phyloP scores from a whole-genome alignment of 2,797 vertebrate genomes.

The Bovichtus variegatus region DNA sequence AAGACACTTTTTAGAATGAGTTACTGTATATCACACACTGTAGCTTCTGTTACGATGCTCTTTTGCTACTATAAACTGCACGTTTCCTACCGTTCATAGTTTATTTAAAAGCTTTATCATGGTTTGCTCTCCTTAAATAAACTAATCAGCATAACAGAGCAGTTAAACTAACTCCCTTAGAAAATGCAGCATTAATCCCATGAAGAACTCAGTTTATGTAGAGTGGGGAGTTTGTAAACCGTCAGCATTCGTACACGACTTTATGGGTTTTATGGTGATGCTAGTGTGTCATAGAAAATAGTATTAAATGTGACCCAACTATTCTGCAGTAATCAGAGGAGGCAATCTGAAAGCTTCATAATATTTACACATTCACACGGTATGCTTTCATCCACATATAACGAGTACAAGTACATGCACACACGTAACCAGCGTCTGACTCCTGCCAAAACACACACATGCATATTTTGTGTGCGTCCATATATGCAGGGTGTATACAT shows the following conservation, averaged over 20 bases:
- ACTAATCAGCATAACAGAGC: not conserved
- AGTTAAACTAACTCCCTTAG: not conserved
- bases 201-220: not conserved
- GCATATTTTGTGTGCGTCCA: not conserved
- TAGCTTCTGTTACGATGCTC: not conserved
- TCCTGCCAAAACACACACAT: not conserved
- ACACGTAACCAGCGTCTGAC: not conserved
- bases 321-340: not conserved
- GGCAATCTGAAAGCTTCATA: not conserved
- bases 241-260: not conserved
- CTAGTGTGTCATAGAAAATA: slow-evolving; percentile 14
- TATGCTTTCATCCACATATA: not conserved
- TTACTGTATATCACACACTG: not conserved
- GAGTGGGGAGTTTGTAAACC: not conserved
- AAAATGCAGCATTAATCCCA: slow-evolving; percentile 5
- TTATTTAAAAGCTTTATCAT: not conserved
- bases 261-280: not conserved
- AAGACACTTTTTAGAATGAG: not conserved
- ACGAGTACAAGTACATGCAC: not conserved
- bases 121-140: not conserved
- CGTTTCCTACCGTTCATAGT: not conserved
- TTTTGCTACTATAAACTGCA: not conserved
- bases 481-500: not conserved
- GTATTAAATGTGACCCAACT: slow-evolving; percentile 2
- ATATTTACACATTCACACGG: not conserved